Evolutionary conservation across 1,140 invertebrate genomes (phyloP), one percentile per base, ranked within the genome.

Genomic region (Drosophila sucinea): DNA sequence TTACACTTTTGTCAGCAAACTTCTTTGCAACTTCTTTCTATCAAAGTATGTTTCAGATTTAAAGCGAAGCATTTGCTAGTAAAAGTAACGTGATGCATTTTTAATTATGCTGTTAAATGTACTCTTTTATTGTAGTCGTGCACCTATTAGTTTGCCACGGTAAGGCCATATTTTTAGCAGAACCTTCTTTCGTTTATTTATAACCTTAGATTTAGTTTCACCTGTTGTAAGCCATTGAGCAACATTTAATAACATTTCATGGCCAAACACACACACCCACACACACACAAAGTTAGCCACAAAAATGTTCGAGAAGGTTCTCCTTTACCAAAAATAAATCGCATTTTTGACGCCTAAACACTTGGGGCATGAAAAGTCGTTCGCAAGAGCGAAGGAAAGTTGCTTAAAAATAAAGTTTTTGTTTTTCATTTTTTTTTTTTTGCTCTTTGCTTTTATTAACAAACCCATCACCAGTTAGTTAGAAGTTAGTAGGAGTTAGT

Each of bases 391-490:
- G 35, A 5, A 27, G 23, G 7, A 51, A 27, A 51, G 23, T 51
- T 51, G 7, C 44, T 51, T 51, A 10, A 51, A 51, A 51, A 25
- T 51, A 25, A 51, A 51, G 44, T 51, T 51, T 25, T 7, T 25
- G 23, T 27, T 25, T 51, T 27, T 51, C 1, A 5, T 51, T 51
- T 25, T 10, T 3, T 1, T 1, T 6, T 23, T 11, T 23, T 25
- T 47, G 2, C 25, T 44, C 5, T 8, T 44, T 5, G 10, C 23
- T 47, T 27, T 51, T 51, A 51, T 51, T 51, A 25, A 51, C 3
- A 57, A 57, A 10, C 33, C 32, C 55, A 57, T 33, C 44, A 51
- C 44, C 44, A 33, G 4, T n/a, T 32, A 41, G 17, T 61, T 61
- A 47, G 4, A 44, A 27, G 30, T 41, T 61, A 38, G n/a, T 61